Conservation (phyloP, 1,140 invertebrate species). For the Pseudomyrmex dendroicus region DNA sequence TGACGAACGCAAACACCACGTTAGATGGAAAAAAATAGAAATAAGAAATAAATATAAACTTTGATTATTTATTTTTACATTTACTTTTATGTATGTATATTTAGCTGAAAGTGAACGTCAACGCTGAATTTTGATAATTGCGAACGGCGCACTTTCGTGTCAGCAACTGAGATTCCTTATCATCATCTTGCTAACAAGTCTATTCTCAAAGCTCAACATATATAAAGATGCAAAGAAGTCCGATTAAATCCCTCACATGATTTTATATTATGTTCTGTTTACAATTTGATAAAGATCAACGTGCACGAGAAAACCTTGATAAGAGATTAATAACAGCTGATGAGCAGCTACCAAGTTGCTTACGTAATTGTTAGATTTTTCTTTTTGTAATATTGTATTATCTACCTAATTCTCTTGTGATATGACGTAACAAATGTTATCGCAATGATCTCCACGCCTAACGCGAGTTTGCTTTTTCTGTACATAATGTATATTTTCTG, state of each 20-base stretch:
- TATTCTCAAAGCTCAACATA: conserved; percentile 48
- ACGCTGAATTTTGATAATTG: neutral
- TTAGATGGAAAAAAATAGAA: neutral
- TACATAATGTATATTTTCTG: neutral
- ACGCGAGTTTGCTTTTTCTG: neutral
- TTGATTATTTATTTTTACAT: no score
- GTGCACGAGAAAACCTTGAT: conserved; percentile 10
- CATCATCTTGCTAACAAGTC: conserved; percentile 9
- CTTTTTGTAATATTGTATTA: neutral
- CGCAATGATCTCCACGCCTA: neutral
- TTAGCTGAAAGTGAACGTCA: neutral
- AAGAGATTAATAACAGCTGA: conserved; percentile 14
- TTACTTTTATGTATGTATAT: no score
- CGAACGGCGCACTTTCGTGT: neutral
- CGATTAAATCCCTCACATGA: neutral
- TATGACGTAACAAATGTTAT: neutral
- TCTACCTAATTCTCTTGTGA: neutral
- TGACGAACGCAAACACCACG: conserved; percentile 8
- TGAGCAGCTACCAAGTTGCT: neutral
- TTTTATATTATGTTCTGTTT: conserved; percentile 11
- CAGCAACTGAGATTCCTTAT: conserved; percentile 7
- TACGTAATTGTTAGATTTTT: no score
- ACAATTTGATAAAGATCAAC: conserved; percentile 53
- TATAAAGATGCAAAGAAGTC: conserved; percentile 32
- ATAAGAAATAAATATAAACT: neutral